Evolutionary conservation across 1,140 invertebrate genomes (phyloP).

Genomic region (Drosophila suzukii): DNA sequence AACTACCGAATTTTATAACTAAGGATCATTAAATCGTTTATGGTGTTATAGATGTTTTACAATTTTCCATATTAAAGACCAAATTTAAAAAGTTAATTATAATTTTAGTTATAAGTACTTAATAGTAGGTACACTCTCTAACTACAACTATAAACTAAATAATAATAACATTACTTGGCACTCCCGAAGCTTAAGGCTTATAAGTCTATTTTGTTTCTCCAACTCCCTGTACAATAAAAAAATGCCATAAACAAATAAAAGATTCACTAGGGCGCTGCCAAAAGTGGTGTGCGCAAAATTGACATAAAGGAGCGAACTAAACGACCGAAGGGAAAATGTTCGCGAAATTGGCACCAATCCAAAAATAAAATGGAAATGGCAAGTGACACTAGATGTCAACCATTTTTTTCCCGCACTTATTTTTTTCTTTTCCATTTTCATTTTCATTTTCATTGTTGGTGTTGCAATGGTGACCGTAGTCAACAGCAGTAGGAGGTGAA

Average conservation of each 20-base stretch:
- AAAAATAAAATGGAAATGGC: conserved; percentile 64
- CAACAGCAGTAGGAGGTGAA: conserved; percentile 38
- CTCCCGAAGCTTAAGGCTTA: no score
- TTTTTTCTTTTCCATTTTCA: conserved; percentile 23
- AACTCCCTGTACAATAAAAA: not conserved
- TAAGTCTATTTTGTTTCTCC: not conserved
- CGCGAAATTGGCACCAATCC: conserved; percentile 60
- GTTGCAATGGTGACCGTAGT: conserved; percentile 54
- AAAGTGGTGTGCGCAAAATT: conserved; percentile 46
- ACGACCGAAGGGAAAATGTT: conserved; percentile 28
- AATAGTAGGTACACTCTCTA: no score
- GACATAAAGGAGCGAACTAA: conserved; percentile 45
- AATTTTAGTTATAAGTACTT: no score
- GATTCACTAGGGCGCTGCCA: conserved; percentile 42
- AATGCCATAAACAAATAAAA: conserved; percentile 47
- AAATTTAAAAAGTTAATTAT: no score
- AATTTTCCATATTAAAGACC: no score
- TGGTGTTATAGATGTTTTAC: no score
- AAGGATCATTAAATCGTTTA: no score
- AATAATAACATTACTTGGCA: no score
- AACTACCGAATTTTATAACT: no score
- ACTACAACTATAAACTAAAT: no score
- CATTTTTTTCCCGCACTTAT: conserved; percentile 38
- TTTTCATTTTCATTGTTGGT: conserved; percentile 16
- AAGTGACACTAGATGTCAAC: conserved; percentile 69